A percentile compares a stretch with the other conserved stretches of the same genome.
phyloP scores from a whole-genome alignment of 2,113 vertebrate genomes.

The Rhizomys pruinosus region DNA sequence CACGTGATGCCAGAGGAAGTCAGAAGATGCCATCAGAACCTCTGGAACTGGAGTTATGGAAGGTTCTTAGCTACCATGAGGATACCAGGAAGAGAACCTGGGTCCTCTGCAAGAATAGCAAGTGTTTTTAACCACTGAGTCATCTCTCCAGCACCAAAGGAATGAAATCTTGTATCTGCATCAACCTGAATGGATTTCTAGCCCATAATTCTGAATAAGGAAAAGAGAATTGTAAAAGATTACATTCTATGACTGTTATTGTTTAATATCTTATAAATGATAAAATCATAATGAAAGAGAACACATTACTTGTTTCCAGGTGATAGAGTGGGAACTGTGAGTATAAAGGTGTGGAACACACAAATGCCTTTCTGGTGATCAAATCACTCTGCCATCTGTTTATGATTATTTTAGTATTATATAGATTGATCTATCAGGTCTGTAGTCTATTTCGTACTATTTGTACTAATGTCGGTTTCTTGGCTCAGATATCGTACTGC shows the following conservation, averaged over 20 bases:
- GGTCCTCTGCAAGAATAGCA: too few relatives aligned
- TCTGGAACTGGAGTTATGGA: too few relatives aligned
- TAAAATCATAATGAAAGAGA: slow-evolving; percentile 28
- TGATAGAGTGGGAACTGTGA: neutral
- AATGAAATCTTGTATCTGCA: neutral
- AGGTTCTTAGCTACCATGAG: too few relatives aligned
- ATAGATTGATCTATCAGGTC: neutral
- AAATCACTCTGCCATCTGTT: neutral
- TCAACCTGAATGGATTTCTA: neutral
- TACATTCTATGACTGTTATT: slow-evolving; percentile 26
- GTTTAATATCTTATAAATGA: slow-evolving; percentile 41
- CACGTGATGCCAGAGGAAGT: too few relatives aligned
- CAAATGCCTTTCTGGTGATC: neutral
- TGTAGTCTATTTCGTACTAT: neutral
- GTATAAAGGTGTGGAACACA: neutral
- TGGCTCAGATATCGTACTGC: neutral
- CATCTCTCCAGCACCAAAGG: neutral
- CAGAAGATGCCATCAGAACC: too few relatives aligned
- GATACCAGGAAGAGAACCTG: too few relatives aligned
- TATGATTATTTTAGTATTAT: neutral
- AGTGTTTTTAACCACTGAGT: too few relatives aligned
- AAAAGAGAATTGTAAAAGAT: slow-evolving; percentile 23
- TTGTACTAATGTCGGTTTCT: neutral
- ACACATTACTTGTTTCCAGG: neutral
- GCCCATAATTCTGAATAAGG: slow-evolving; percentile 24